Base-by-base conservation (phyloP, 2,888 invertebrate genomes). In the Coecobrya sp. region DNA sequence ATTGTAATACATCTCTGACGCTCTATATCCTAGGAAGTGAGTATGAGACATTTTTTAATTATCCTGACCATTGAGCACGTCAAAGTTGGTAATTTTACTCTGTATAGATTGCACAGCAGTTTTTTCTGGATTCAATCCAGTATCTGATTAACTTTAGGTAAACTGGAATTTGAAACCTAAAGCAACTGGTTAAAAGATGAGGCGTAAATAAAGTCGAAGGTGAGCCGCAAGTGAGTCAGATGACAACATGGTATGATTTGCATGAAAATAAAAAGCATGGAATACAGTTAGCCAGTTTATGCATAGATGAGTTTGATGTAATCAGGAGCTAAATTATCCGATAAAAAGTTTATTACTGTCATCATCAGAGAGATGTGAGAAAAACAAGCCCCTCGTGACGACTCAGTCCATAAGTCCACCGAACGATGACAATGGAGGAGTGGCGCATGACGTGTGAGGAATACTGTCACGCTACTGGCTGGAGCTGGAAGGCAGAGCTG, bases 391-490 rank as follows among this genome's bases (percentile, higher is more conserved):
- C 86, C 70, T 49, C 70, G 86, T 86, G 86, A 86, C 70, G 86
- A 45, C 13, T 16, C 19, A 76, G 87, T 87, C 42, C 87, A 87
- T 1, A 87, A 76, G 87, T 87, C 87, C 59, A 70, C 13, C 45
- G n/a, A 73, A 27, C 52, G 45, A 85, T 42, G 68, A 86, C 70
- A 86, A 76, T 27, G 62, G 76, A 76, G 87, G 87, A 76, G 87
- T 87, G 87, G 76, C 25, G 52, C 42, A 76, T 87, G 87, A 87
- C 87, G 87, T 76, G 3, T 27, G 22, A 10, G 11, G 3, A n/a
- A 16, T 5, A 22, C 22, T 76, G 19, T 7, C 8, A 36, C 8
- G 22, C 52, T 42, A 76, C 16, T 87, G 87, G 87, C 27, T 59
- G 59, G n/a, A 8, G 0, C 52, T 22, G 5, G 70, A 36, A 36